Evolutionary conservation across 2,888 invertebrate species (phyloP).

Genomic region (Apantesis nais): DNA sequence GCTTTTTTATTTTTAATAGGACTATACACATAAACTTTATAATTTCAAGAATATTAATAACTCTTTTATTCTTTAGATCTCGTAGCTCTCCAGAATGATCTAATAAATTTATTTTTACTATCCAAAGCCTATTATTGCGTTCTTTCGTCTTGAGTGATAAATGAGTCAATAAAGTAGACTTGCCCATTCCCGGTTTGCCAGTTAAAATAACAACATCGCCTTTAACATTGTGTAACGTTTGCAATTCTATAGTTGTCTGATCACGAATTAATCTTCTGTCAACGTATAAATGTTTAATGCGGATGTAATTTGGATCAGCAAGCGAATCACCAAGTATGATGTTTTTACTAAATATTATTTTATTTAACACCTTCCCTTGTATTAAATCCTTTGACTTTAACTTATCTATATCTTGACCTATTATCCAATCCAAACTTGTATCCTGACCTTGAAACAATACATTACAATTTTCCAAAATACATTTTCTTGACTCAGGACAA

Average conservation of each 20-base stretch:
- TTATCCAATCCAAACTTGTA: constrained; percentile 8
- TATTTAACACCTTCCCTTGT: constrained; percentile 14
- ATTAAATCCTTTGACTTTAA: not conserved
- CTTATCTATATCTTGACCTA: constrained; percentile 1
- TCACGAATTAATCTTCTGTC: constrained; percentile 18
- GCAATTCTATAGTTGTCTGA: not conserved
- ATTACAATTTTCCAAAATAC: constrained; percentile 3
- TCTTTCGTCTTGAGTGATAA: constrained; percentile 26
- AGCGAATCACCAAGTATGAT: constrained; percentile 17
- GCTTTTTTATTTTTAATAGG: constrained; percentile 5
- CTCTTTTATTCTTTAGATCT: not conserved
- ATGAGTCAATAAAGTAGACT: constrained; percentile 30
- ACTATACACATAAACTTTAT: constrained; percentile 9
- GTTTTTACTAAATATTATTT: constrained; percentile 15
- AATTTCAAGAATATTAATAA: not conserved
- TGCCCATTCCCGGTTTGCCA: constrained; percentile 31
- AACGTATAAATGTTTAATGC: constrained; percentile 22
- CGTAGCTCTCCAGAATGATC: constrained; percentile 8
- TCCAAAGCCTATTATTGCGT: constrained; percentile 19
- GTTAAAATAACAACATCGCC: constrained; percentile 15
- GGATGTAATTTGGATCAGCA: constrained; percentile 18
- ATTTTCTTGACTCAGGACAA: not conserved
- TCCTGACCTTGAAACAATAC: constrained; percentile 17
- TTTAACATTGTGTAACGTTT: constrained; percentile 5
- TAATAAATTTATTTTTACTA: constrained; percentile 26